Evolutionary conservation across 2,888 invertebrate species (phyloP).

Genomic region (Eremobia ochroleuca): DNA sequence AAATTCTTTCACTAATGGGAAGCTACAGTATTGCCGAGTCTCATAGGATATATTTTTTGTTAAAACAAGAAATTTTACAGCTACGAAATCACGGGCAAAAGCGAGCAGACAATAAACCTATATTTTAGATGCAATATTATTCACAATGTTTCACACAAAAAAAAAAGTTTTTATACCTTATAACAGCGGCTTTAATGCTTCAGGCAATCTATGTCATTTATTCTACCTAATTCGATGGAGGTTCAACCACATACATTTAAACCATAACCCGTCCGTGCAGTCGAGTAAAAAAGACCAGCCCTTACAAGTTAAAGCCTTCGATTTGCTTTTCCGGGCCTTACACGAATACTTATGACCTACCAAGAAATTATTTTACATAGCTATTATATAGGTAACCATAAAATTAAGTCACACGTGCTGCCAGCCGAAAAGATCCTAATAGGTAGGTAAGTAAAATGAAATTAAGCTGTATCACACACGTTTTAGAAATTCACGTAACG

Average conservation of each 20-base stretch:
- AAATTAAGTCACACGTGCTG: slow-evolving; percentile 4
- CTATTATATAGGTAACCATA: neutral
- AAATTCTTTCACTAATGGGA: too few species aligned
- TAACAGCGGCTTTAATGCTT: too few species aligned
- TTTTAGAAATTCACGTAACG: slow-evolving; percentile 58
- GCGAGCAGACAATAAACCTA: neutral
- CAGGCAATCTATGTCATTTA: neutral
- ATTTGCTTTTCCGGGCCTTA: neutral
- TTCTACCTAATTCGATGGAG: neutral
- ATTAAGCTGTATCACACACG: slow-evolving; percentile 29
- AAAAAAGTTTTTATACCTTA: neutral
- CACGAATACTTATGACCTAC: neutral
- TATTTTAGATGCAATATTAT: neutral
- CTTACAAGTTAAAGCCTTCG: neutral
- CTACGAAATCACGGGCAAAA: neutral
- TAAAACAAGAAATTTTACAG: too few species aligned
- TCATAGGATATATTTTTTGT: too few species aligned
- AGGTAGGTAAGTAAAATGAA: slow-evolving; percentile 17
- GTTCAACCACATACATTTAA: neutral
- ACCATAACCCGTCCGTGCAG: neutral
- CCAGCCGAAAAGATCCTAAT: neutral
- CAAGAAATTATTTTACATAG: neutral
- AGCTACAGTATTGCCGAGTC: neutral
- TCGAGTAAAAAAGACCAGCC: neutral
- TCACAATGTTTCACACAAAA: neutral